phyloP scores from a whole-genome alignment of 2,888 invertebrate species.

The Trachelus tabidus region DNA sequence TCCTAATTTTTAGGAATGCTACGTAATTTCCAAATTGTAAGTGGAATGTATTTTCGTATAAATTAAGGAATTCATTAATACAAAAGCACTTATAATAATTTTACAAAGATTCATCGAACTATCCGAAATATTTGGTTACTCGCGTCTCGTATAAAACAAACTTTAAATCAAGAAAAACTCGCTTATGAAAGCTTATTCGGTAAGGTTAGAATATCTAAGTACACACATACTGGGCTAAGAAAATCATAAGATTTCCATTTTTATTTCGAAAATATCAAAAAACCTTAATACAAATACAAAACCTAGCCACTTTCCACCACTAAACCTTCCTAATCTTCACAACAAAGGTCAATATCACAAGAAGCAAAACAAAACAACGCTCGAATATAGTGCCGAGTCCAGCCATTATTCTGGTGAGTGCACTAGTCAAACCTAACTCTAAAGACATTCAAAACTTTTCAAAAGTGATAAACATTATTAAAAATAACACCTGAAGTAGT shows the following conservation, averaged over 20 bases:
- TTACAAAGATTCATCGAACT: background rate
- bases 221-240: too few species aligned
- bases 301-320: too few species aligned
- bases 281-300: too few species aligned
- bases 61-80: background rate
- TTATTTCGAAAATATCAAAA: too few species aligned
- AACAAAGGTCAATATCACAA: constrained; percentile 22
- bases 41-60: background rate
- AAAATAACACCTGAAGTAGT: too few species aligned
- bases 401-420: too few species aligned
- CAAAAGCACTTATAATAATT: background rate
- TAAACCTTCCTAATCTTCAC: too few species aligned
- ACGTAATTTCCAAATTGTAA: background rate
- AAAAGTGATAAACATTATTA: too few species aligned
- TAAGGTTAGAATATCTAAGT: background rate
- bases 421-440: too few species aligned
- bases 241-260: too few species aligned
- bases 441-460: too few species aligned
- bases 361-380: constrained; percentile 39
- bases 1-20: background rate
- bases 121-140: background rate
- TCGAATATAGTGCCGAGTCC: too few species aligned
- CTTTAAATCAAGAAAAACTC: background rate
- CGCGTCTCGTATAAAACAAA: background rate
- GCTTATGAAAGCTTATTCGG: background rate